Base-by-base conservation (phyloP, 2,888 invertebrate genomes). In the Zonitis immaculata region DNA sequence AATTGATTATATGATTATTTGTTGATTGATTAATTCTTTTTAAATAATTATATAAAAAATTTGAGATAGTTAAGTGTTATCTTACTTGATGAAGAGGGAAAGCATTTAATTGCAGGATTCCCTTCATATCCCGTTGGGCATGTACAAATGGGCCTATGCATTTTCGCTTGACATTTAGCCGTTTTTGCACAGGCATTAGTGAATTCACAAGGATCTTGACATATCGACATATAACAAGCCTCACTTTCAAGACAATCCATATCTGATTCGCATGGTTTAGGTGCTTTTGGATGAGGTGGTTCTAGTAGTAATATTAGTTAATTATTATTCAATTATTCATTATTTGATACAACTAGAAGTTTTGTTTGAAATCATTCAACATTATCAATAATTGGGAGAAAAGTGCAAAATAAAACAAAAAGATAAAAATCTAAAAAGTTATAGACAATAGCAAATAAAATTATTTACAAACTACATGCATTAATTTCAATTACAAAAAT, bases 131-230 rank as follows among this genome's bases (percentile, higher is more conserved):
- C 89, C 66, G 84, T 83, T 27, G 89, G 88, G 76, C 89, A 90
- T 69, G 84, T 85, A 78, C 90, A 90, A 78, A 88, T 85, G 56
- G 90, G 89, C 73, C 87, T 85, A 80, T 91, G 91, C 80, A 87
- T 87, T 79, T 88, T 84, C 65, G 88, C 88, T 70, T 84, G 84
- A 76, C 91, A 91, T 71, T 85, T 84, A 63, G 90, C 89, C 76
- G 85, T 85, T 61, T 80, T 73, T 63, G 86, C 87, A 79, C 90
- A 91, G 60, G 85, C 83, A 76, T 84, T 85, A 73, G 85, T 84
- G 82, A 91, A 84, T 75, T 88, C 88, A 78, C 91, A 91, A 65
- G 90, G 90, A 77, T 90, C 85, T 76, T 87, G 86, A 78, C 91
- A 91, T 67, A 84, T 77, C 69, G 86, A 87, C 83, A 87, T 87